Conservation (phyloP, 2,888 invertebrate species). For the Aphrophora alni region DNA sequence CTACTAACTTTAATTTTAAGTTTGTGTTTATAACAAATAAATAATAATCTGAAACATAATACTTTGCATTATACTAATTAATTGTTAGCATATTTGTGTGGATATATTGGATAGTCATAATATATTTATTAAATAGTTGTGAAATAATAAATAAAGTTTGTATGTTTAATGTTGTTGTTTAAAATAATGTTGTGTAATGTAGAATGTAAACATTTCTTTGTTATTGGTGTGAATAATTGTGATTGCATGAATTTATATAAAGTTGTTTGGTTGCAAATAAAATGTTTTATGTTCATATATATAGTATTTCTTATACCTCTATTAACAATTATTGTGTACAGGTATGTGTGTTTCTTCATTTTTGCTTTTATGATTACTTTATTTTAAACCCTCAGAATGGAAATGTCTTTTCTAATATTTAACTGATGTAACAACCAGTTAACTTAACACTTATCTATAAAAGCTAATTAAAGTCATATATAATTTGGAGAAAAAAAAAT, state of each 20-base stretch:
- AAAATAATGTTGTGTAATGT: neutral
- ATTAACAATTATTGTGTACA: neutral
- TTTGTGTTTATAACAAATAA: neutral
- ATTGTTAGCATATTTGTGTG: neutral
- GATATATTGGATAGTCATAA: neutral
- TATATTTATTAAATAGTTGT: neutral
- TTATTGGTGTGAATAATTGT: neutral
- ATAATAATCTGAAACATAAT: neutral
- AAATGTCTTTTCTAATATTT: too few species aligned
- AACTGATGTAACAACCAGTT: too few species aligned
- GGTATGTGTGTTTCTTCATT: too few species aligned
- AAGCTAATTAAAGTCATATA: too few species aligned
- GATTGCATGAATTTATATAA: neutral
- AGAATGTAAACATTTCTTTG: neutral
- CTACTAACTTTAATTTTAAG: neutral
- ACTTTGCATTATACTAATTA: neutral
- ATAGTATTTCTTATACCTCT: neutral
- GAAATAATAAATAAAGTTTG: neutral
- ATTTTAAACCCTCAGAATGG: too few species aligned
- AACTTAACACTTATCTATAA: too few species aligned
- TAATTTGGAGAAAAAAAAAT: too few species aligned
- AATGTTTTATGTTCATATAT: neutral
- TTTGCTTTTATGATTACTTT: too few species aligned
- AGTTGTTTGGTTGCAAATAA: neutral
- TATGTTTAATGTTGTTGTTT: neutral